Percentiles rank a stretch among this genome's conserved stretches.
phyloP scores from a whole-genome alignment of 2,113 vertebrate species.

The Dicrurus megarhynchus region DNA sequence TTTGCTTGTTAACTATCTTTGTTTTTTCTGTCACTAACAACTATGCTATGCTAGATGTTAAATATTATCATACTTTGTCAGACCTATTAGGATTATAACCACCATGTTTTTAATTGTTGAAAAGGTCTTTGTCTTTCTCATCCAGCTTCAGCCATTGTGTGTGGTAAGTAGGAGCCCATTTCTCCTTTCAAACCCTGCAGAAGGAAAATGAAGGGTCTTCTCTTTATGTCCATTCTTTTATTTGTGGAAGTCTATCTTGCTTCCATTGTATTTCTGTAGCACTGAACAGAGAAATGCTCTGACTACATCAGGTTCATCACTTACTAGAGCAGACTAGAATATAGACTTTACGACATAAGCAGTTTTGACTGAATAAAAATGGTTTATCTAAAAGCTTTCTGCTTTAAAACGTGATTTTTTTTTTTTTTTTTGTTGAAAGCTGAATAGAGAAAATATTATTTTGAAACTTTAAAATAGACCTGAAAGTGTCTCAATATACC shows the following conservation, averaged over 20 bases:
- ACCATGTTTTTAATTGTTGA: background rate
- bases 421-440: background rate
- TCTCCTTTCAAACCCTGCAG: background rate
- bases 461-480: background rate
- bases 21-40: background rate
- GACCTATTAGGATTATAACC: background rate
- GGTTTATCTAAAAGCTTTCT: background rate
- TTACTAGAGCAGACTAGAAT: background rate
- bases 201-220: background rate
- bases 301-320: background rate
- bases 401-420: background rate
- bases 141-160: background rate
- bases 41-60: background rate
- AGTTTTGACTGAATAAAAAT: background rate
- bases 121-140: background rate
- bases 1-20: background rate
- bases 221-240: background rate
- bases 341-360: background rate
- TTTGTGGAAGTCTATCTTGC: background rate
- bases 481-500: background rate
- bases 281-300: background rate
- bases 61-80: background rate
- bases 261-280: background rate
- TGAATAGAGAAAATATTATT: background rate
- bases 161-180: background rate